Evolutionary conservation across 1,140 invertebrate species (phyloP).

Genomic region (Phthorimaea operculella): DNA sequence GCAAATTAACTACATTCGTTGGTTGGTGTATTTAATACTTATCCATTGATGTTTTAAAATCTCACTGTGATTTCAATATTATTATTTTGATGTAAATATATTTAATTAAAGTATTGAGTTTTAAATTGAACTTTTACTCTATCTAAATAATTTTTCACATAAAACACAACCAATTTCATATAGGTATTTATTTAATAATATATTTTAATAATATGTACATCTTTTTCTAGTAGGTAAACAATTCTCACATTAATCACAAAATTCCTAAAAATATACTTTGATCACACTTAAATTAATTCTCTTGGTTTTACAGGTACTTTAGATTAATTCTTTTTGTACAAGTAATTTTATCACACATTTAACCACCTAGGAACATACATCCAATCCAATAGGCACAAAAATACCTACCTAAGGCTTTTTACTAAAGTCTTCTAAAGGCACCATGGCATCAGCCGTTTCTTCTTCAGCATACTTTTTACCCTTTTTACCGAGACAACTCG

Average conservation of each 20-base stretch:
- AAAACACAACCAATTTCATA: neutral
- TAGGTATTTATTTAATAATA: neutral
- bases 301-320: neutral
- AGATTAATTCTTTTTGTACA: neutral
- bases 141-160: no score
- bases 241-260: neutral
- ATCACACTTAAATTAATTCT: neutral
- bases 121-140: slow-evolving; percentile 13
- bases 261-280: neutral
- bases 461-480: slow-evolving; percentile 44
- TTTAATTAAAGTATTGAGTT: slow-evolving; percentile 33
- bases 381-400: slow-evolving; percentile 1
- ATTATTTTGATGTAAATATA: slow-evolving; percentile 63
- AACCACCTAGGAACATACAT: neutral
- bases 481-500: slow-evolving; percentile 67
- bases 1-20: neutral
- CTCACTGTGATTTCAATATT: slow-evolving; percentile 48
- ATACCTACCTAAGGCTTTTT: slow-evolving; percentile 38
- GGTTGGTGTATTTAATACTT: slow-evolving; percentile 18
- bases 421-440: slow-evolving; percentile 65
- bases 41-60: slow-evolving; percentile 39
- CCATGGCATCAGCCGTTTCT: slow-evolving; percentile 65
- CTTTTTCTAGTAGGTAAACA: neutral
- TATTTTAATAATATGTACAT: neutral
- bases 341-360: neutral